Conservation (phyloP, 2,888 invertebrate species). For the Cheilosia impressa region DNA sequence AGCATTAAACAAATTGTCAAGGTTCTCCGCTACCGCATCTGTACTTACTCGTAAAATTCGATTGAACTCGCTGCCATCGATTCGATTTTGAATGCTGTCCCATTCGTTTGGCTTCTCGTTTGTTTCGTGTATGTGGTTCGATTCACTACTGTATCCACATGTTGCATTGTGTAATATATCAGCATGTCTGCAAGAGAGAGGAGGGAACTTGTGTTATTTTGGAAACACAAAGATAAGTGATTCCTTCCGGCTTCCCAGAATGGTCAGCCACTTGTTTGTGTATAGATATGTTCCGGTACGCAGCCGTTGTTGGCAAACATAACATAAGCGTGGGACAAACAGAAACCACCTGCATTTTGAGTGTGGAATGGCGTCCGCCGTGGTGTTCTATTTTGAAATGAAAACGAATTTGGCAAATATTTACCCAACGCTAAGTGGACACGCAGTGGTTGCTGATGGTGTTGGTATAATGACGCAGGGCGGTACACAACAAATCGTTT, state of each 20-base stretch:
- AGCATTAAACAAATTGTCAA: slow-evolving; percentile 10
- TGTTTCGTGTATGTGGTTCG: slow-evolving; percentile 76
- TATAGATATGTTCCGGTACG: neutral
- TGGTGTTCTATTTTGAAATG: slow-evolving; percentile 8
- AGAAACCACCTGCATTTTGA: slow-evolving; percentile 38
- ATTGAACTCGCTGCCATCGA: slow-evolving; percentile 84
- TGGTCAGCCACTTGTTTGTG: slow-evolving; percentile 32
- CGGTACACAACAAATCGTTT: slow-evolving; percentile 22
- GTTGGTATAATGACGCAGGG: neutral
- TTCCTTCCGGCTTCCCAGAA: slow-evolving; percentile 31
- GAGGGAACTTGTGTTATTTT: slow-evolving; percentile 4
- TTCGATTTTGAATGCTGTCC: slow-evolving; percentile 76
- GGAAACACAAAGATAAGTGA: neutral
- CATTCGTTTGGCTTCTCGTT: slow-evolving; percentile 75
- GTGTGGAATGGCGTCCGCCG: slow-evolving; percentile 14
- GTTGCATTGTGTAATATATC: slow-evolving; percentile 85
- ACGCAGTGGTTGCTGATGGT: neutral
- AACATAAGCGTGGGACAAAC: neutral
- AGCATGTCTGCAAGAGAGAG: slow-evolving; percentile 78
- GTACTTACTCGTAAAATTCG: slow-evolving; percentile 88
- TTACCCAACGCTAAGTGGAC: slow-evolving; percentile 43
- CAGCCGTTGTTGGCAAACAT: slow-evolving; percentile 26
- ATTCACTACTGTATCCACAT: slow-evolving; percentile 84
- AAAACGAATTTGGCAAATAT: slow-evolving; percentile 56
- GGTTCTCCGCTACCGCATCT: neutral